Percentiles rank a stretch among this genome's conserved stretches.
These are phyloP conservation scores for Gadopsis bispinosus DNA, from an alignment of 2,797 vertebrate genomes.

Conservation along the genomic window DNA sequence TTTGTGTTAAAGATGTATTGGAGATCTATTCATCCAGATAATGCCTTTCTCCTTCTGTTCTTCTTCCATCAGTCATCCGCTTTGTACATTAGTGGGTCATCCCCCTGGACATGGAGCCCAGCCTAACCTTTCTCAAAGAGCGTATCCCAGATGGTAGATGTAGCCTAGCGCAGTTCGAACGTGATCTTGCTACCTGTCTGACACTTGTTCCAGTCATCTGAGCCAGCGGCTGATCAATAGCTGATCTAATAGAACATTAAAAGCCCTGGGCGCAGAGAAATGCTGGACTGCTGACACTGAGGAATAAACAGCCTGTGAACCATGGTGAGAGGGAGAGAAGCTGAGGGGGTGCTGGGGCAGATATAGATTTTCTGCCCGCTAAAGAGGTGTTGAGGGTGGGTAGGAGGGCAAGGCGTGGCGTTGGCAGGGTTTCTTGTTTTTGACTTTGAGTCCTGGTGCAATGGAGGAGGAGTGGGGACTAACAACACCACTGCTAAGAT, in stretches of 20 bases:
- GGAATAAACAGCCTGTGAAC: slow-evolving; percentile 60
- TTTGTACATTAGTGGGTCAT: slow-evolving; percentile 37
- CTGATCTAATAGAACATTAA: slow-evolving; percentile 80
- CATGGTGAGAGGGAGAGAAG: slow-evolving; percentile 22
- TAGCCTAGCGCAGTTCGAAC: slow-evolving; percentile 27
- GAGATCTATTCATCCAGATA: slow-evolving; percentile 46
- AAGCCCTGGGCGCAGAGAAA: slow-evolving; percentile 61
- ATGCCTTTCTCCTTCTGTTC: slow-evolving; percentile 43
- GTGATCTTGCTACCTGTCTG: slow-evolving; percentile 62
- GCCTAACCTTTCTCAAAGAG: slow-evolving; percentile 35
- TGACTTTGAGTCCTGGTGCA: slow-evolving; percentile 66
- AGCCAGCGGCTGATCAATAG: slow-evolving; percentile 80
- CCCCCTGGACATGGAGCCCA: slow-evolving; percentile 24
- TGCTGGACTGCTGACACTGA: slow-evolving; percentile 73
- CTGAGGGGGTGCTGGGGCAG: slow-evolving; percentile 24
- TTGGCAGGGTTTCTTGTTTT: slow-evolving; percentile 67
- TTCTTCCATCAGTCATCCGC: slow-evolving; percentile 50
- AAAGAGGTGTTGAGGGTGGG: too few species aligned
- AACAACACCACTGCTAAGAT: slow-evolving; percentile 18
- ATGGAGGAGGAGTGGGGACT: slow-evolving; percentile 39
- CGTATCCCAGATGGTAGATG: slow-evolving; percentile 48
- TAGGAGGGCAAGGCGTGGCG: slow-evolving; percentile 58
- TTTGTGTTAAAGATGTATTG: slow-evolving; percentile 41
- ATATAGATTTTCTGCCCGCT: too few species aligned
- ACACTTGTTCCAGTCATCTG: slow-evolving; percentile 77